A percentile compares a stretch with the other conserved stretches of the same genome.
Conservation (phyloP, 2,888 invertebrate species). For the Chironomus riparius region DNA sequence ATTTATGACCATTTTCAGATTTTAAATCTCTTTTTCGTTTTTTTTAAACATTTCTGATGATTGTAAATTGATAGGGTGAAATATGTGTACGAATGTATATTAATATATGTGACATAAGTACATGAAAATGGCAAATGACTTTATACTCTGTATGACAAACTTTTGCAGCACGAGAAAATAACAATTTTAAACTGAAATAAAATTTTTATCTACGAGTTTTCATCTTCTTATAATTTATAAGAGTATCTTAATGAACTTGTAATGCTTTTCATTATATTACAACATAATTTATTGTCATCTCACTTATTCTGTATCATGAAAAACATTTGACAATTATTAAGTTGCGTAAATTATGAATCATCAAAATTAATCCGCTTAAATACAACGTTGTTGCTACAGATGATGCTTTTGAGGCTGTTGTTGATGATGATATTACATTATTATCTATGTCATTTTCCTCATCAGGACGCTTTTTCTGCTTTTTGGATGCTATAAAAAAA, state of each 20-base stretch:
- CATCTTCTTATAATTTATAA: no score
- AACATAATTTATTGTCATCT: no score
- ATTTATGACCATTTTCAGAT: background rate
- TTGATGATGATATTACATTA: background rate
- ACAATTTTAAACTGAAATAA: no score
- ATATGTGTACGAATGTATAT: no score
- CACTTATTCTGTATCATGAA: background rate
- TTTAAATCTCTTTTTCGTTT: no score
- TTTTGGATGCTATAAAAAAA: slow-evolving; percentile 4
- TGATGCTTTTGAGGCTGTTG: background rate
- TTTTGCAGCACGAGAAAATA: no score
- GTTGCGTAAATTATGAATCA: background rate
- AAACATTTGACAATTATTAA: slow-evolving; percentile 15
- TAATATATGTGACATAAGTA: background rate
- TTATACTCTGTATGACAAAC: background rate
- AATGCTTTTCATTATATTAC: no score
- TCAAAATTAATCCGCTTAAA: slow-evolving; percentile 16
- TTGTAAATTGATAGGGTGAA: no score
- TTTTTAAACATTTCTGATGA: no score
- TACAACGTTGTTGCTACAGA: background rate
- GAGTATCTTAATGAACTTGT: no score
- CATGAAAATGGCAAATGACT: background rate
- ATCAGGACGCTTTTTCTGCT: background rate
- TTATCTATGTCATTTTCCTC: slow-evolving; percentile 8
- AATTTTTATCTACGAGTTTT: no score